A percentile compares a stretch with the other conserved stretches of the same genome.
Conservation (phyloP, 2,113 vertebrate species). For the Rana temporaria region DNA sequence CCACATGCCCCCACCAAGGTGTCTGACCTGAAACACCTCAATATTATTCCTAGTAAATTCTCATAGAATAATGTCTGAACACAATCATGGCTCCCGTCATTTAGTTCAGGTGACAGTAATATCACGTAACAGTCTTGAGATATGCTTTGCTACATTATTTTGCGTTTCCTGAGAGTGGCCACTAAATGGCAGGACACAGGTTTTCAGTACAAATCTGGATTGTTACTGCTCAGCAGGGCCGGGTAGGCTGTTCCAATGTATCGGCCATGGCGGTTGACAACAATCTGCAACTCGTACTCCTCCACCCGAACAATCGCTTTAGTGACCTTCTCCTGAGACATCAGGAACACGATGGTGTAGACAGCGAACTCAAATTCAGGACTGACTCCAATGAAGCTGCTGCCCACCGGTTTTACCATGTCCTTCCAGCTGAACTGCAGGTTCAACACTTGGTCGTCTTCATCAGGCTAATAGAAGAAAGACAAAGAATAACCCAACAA, state of each 20-base stretch:
- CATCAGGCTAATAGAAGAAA: constrained; percentile 74
- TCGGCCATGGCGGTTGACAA: constrained; percentile 75
- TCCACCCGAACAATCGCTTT: constrained; percentile 75
- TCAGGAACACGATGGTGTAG: constrained; percentile 84
- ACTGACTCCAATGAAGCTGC: constrained; percentile 84
- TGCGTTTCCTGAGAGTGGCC: not conserved
- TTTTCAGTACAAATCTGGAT: constrained; percentile 55
- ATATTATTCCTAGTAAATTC: no score
- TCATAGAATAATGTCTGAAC: no score
- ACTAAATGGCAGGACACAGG: not conserved
- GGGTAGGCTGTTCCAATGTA: constrained; percentile 84
- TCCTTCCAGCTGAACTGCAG: constrained; percentile 90
- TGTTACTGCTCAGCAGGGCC: constrained; percentile 78
- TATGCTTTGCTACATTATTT: no score
- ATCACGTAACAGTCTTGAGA: no score
- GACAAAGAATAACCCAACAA: not conserved
- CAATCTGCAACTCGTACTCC: constrained; percentile 79
- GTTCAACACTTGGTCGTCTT: constrained; percentile 83
- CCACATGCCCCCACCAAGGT: no score
- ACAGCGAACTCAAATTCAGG: constrained; percentile 84
- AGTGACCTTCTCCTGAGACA: constrained; percentile 72
- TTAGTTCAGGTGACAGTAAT: no score
- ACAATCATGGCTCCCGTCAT: no score
- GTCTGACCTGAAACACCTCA: no score
- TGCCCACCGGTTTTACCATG: constrained; percentile 77